Evolutionary conservation across 2,113 vertebrate genomes (phyloP), one percentile per base, ranked within the genome.

Genomic region (Neomonachus schauinslandi): DNA sequence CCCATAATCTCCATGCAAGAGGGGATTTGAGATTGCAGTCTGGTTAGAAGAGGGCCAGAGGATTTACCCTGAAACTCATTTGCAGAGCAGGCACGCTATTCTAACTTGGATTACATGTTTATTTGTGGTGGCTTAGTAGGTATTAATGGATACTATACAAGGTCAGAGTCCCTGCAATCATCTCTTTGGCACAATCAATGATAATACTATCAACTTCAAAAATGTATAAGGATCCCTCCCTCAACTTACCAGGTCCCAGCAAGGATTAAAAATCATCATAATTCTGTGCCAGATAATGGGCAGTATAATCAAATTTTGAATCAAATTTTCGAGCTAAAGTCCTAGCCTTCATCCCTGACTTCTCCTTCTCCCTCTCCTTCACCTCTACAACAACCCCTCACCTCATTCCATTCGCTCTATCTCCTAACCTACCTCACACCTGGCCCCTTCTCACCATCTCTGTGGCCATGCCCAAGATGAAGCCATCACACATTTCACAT

Each of bases 51-150:
- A 33, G 55, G 19, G 18, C 19, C 28, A 5, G n/a, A 63, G 8
- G n/a, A 59, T 5, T 1, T 22, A 39, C 49, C 16, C 12, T 2
- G 11, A 87, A 19, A 53, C 31, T 49, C 14, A 19, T 21, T 1
- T 24, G 57, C 76, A 82, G 9, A 31, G 15, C 39, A 42, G 49
- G 11, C 33, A 4, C 33, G 2, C 67, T 28, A 0, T 13, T 18
- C 11, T 26, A 12, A 39, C 15, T 7, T 0, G 4, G n/a, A 28
- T 1, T 4, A 39, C 1, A 6, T 0, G 42, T 36, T 7, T 11
- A n/a, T 2, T 2, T 42, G 39, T 10, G 26, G n/a, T 7, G 49
- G 55, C 36, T 76, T 5, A 51, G 18, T 15, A 24, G 7, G 24
- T 33, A 14, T 46, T 11, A 36, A 12, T 14, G 22, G 11, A 0